phyloP scores from a whole-genome alignment of 2,888 invertebrate species.

The Salticus scenicus region DNA sequence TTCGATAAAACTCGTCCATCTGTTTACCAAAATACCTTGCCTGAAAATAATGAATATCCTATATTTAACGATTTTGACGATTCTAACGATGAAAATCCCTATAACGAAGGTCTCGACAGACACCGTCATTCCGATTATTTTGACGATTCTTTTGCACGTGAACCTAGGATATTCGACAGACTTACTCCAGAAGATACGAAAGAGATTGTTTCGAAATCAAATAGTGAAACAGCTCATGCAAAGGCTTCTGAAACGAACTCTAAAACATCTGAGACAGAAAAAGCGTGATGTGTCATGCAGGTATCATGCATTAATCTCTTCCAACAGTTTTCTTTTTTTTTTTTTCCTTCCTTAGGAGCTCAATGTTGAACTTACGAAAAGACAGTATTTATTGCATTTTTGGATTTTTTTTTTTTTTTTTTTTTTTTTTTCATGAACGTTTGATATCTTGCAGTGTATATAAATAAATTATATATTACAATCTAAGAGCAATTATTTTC shows the following conservation, averaged over 20 bases:
- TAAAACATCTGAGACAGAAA: not conserved
- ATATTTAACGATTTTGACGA: constrained; percentile 30
- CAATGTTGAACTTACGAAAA: too few species aligned
- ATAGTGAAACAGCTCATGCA: not conserved
- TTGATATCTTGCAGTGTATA: too few species aligned
- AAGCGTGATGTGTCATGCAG: constrained; percentile 33
- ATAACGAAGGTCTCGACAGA: not conserved
- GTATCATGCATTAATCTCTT: too few species aligned
- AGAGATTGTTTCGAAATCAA: not conserved
- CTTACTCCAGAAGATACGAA: constrained; percentile 24
- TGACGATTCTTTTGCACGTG: constrained; percentile 11
- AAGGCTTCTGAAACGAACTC: constrained; percentile 10
- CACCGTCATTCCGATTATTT: not conserved
- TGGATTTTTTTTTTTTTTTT: too few species aligned
- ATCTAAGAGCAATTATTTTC: too few species aligned
- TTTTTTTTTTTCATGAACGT: too few species aligned
- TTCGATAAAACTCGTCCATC: constrained; percentile 13
- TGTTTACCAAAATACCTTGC: not conserved
- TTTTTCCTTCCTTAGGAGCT: too few species aligned
- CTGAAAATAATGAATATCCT: constrained; percentile 16
- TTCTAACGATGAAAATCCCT: not conserved
- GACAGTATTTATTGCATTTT: too few species aligned
- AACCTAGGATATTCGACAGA: constrained; percentile 22
- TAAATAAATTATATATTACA: too few species aligned
- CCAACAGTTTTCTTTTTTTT: too few species aligned